Base-by-base conservation (phyloP, 2,888 invertebrate species). In the Pyrgus malvae region DNA sequence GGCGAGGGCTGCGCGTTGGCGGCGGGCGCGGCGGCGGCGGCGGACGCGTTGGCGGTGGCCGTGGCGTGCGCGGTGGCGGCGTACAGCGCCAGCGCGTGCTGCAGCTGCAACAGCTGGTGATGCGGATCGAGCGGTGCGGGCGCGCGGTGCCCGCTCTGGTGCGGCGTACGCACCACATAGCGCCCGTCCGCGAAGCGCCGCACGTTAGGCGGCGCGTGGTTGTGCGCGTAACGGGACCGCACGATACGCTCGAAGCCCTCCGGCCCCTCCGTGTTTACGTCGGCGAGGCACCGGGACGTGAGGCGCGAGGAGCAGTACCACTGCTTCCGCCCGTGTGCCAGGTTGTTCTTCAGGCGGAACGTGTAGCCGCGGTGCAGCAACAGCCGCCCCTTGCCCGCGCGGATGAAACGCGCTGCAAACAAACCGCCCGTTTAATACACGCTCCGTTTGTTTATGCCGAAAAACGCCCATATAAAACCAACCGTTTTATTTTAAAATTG, bases 271-370 rank as follows among this genome's bases (percentile, higher is more conserved):
- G 90, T 90, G 69, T 89, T 89, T 14, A 90, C 90, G 64, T 90
- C 88, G 58, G 89, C 88, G 40, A 89, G 77, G 68, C 90, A 90
- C 63, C 90, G 87, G 29, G 90, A 89, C 9, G 89, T 90, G 49
- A 89, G 76, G 31, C 90, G 79, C 49, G 89, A 90, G 12, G 90
- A 90, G 67, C 90, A 90, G 68, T 90, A 89, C 90, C 89, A 90
- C 66, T 90, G 89, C 76, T 90, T 90, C 63, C 89, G 81, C 1
- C 90, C 88, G 64, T 89, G 89, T n/a, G 89, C 89, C 74, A 89
- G 67, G 63, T 89, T 88, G 66, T 90, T 90, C 76, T 90, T 90
- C 70, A 90, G 72, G 44, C 89, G 86, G 68, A 90, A 90, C 25
- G 90, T 90, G 72, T 90, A 90, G 29, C 90, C 89, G 60, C 87